Evolutionary conservation across 2,113 vertebrate genomes (phyloP).

Genomic region (Tachycineta bicolor): DNA sequence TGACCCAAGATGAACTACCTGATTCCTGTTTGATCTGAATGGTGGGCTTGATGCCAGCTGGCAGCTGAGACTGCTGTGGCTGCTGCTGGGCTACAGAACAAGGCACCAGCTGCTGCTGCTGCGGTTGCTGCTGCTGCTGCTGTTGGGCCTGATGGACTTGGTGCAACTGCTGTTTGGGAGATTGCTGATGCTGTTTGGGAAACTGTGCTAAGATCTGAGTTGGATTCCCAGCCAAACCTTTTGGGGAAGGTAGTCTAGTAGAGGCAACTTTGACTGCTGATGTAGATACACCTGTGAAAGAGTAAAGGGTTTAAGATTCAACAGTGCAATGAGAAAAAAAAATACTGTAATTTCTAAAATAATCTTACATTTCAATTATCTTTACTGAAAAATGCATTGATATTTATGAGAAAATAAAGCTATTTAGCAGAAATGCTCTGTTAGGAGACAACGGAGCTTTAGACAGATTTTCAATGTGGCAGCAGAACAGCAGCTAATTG

Average conservation of each 20-base stretch:
- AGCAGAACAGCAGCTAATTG: background rate
- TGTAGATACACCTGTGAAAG: constrained; percentile 79
- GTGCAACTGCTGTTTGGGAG: constrained; percentile 83
- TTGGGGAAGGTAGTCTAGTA: constrained; percentile 91
- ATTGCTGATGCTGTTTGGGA: constrained; percentile 89
- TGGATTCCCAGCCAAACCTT: constrained; percentile 86
- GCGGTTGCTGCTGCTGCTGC: constrained; percentile 78
- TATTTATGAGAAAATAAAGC: background rate
- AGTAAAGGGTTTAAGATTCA: background rate
- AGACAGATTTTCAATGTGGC: background rate
- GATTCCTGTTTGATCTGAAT: constrained; percentile 99
- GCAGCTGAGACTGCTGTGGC: constrained; percentile 75
- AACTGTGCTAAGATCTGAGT: constrained; percentile 95
- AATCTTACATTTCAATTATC: background rate
- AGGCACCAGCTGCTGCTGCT: constrained; percentile 68
- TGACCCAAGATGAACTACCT: constrained; percentile 75
- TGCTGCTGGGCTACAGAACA: constrained; percentile 69
- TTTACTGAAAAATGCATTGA: background rate
- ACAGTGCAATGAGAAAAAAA: background rate
- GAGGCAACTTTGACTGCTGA: constrained; percentile 91
- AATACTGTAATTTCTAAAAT: background rate
- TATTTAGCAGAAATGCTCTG: background rate
- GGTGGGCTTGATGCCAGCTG: constrained; percentile 88
- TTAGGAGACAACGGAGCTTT: background rate
- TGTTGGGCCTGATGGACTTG: constrained; percentile 77